phyloP scores from a whole-genome alignment of 2,113 vertebrate species.

The Leptosomus discolor region DNA sequence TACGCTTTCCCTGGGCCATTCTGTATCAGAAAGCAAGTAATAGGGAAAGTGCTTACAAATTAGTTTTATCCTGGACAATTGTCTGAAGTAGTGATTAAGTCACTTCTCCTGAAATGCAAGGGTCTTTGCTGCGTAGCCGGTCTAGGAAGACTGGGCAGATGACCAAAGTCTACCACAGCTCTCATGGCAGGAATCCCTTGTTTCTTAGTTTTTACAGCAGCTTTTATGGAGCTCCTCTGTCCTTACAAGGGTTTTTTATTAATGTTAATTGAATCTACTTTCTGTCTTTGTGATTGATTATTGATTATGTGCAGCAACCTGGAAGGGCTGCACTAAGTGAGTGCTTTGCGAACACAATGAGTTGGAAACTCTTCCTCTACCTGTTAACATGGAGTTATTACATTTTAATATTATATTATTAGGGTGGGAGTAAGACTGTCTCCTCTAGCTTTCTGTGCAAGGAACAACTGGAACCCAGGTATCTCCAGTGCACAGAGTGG shows the following conservation, averaged over 20 bases:
- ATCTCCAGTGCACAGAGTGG: neutral
- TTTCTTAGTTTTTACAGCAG: neutral
- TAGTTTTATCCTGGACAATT: neutral
- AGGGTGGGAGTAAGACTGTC: neutral
- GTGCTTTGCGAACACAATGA: neutral
- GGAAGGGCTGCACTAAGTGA: neutral
- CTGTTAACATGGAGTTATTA: neutral
- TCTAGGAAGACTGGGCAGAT: neutral
- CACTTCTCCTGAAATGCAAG: neutral
- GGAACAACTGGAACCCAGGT: neutral
- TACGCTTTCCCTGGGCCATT: neutral
- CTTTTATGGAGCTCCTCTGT: neutral
- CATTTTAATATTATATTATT: neutral
- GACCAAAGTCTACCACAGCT: neutral
- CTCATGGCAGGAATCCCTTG: neutral
- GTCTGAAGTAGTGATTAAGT: neutral
- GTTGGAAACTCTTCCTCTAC: neutral
- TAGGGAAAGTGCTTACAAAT: neutral
- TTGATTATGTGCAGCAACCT: neutral
- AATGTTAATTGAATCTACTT: neutral
- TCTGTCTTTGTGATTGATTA: neutral
- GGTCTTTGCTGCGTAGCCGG: neutral
- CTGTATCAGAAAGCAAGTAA: neutral
- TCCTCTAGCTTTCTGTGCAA: neutral
- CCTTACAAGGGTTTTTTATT: neutral